phyloP scores from a whole-genome alignment of 2,888 invertebrate species.

The Liposcelis brunnea region DNA sequence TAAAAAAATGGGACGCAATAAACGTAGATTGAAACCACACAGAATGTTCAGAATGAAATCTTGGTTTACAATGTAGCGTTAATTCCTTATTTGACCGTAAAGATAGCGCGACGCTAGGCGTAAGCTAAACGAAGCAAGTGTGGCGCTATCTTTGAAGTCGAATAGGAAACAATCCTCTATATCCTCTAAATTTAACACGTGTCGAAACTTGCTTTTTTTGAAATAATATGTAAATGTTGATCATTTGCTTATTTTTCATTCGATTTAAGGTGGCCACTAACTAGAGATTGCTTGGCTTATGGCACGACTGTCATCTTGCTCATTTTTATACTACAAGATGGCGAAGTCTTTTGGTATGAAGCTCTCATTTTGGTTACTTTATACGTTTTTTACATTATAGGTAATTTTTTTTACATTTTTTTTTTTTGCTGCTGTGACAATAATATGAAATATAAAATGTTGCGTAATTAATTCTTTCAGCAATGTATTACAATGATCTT shows the following conservation, averaged over 20 bases:
- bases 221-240: constrained; percentile 1
- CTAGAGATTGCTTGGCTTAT: constrained; percentile 56
- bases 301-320: constrained; percentile 50
- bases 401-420: constrained; percentile 26
- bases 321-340: constrained; percentile 50
- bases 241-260: too few species aligned
- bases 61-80: too few species aligned
- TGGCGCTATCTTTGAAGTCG: too few species aligned
- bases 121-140: too few species aligned
- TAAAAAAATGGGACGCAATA: too few species aligned
- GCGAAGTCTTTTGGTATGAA: constrained; percentile 58
- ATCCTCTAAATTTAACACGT: too few species aligned
- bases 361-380: constrained; percentile 48
- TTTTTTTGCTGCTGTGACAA: constrained; percentile 11
- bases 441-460: constrained; percentile 9
- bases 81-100: too few species aligned
- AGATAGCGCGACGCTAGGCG: too few species aligned
- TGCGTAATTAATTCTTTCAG: constrained; percentile 4
- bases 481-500: constrained; percentile 2
- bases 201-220: constrained; percentile 3
- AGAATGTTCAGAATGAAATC: too few species aligned
- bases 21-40: too few species aligned
- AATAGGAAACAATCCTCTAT: too few species aligned
- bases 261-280: constrained; percentile 70
- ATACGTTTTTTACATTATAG: constrained; percentile 51